Conservation (phyloP, 2,888 invertebrate species). For the Helicoverpa assulta region DNA sequence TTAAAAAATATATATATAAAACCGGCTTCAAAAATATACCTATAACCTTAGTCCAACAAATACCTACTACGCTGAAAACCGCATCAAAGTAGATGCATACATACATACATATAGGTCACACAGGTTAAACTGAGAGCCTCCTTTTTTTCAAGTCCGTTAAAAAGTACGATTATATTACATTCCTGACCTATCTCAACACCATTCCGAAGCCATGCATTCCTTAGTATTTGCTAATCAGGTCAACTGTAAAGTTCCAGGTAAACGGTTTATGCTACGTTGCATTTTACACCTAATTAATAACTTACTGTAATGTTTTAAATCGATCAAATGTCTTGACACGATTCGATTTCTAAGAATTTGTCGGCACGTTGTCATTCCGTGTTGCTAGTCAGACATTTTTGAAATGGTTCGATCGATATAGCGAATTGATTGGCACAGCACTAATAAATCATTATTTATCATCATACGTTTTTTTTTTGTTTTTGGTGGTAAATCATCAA, state of each 20-base stretch:
- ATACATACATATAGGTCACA: too few species aligned
- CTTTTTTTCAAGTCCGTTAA: too few species aligned
- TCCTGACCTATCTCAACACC: constrained; percentile 32
- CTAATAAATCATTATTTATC: neutral
- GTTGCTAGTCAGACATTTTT: neutral
- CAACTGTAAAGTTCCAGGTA: constrained; percentile 18
- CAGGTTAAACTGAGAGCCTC: too few species aligned
- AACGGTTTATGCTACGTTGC: neutral
- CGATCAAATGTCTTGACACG: constrained; percentile 13
- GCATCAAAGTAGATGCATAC: too few species aligned
- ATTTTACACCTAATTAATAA: constrained; percentile 11
- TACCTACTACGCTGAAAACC: too few species aligned
- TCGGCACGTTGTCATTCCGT: neutral
- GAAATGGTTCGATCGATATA: neutral
- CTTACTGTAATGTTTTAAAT: neutral
- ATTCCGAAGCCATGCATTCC: neutral
- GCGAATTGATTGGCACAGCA: neutral
- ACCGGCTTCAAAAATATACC: too few species aligned
- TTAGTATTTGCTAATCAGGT: constrained; percentile 15
- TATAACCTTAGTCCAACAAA: too few species aligned
- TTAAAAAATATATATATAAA: too few species aligned
- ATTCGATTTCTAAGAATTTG: constrained; percentile 13
- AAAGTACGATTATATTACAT: neutral
- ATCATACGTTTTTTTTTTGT: too few species aligned
- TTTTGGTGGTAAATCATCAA: too few species aligned